A percentile compares a stretch with the other conserved stretches of the same genome.
Conservation (phyloP, 1,140 invertebrate genomes). For the Coelopa frigida region DNA sequence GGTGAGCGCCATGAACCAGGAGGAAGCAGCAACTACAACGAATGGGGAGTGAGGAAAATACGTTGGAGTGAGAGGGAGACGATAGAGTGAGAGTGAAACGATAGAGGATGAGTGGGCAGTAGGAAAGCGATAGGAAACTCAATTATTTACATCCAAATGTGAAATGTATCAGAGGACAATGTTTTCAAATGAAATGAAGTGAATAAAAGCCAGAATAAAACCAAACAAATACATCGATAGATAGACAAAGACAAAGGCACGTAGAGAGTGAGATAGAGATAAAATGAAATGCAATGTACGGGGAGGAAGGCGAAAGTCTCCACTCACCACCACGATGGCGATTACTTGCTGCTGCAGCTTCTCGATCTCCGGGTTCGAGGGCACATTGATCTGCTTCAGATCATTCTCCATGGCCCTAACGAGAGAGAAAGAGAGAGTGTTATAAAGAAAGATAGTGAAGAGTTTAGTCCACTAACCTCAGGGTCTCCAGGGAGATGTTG, state of each 20-base stretch:
- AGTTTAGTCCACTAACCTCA: slow-evolving; percentile 33
- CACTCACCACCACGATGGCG: slow-evolving; percentile 43
- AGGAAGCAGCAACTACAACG: too few relatives aligned
- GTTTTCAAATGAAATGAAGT: slow-evolving; percentile 10
- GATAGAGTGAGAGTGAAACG: too few relatives aligned
- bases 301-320: background rate
- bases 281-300: slow-evolving; percentile 1
- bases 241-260: background rate
- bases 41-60: too few relatives aligned
- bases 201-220: slow-evolving; percentile 1
- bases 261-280: background rate
- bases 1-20: too few relatives aligned
- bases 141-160: too few relatives aligned
- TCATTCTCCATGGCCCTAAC: slow-evolving; percentile 41
- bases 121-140: too few relatives aligned
- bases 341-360: slow-evolving; percentile 43
- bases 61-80: too few relatives aligned
- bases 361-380: slow-evolving; percentile 41
- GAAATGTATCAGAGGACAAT: too few relatives aligned
- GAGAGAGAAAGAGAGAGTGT: slow-evolving; percentile 5
- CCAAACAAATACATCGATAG: too few relatives aligned
- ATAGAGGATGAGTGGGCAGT: too few relatives aligned
- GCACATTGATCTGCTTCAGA: slow-evolving; percentile 41
- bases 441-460: background rate
- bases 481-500: slow-evolving; percentile 40